Evolutionary conservation across 2,888 invertebrate genomes (phyloP).

Genomic region (Frankliniella fusca): DNA sequence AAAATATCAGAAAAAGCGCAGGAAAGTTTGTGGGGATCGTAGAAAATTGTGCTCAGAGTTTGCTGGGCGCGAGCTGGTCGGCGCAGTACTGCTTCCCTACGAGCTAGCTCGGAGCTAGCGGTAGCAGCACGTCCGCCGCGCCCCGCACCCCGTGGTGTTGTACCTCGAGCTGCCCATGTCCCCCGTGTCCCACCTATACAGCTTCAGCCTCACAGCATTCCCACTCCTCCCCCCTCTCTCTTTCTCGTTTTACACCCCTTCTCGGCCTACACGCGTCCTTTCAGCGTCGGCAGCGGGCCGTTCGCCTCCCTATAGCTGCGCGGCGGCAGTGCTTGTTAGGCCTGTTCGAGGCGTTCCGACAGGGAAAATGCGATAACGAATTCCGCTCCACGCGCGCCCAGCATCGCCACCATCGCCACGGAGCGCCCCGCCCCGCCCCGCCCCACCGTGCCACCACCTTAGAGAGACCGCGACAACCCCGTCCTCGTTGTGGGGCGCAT

Average conservation of each 20-base stretch:
- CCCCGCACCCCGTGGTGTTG: background rate
- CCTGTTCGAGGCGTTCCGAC: background rate
- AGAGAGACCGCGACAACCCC: too few species aligned
- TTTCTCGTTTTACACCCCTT: background rate
- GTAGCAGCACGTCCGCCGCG: background rate
- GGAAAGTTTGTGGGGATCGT: too few species aligned
- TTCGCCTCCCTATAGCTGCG: background rate
- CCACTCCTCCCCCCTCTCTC: background rate
- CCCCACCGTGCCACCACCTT: background rate
- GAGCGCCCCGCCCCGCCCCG: background rate
- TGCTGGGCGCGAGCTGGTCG: too few species aligned
- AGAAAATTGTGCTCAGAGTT: too few species aligned
- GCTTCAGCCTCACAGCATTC: background rate
- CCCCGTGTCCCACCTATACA: background rate
- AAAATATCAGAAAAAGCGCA: too few species aligned
- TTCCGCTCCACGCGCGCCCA: conserved; percentile 7
- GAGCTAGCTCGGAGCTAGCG: too few species aligned
- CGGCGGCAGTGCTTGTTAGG: conserved; percentile 8
- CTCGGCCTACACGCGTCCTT: background rate
- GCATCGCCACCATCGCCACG: background rate
- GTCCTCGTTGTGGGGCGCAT: too few species aligned
- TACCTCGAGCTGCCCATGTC: background rate
- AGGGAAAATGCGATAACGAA: conserved; percentile 23
- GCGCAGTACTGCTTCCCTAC: too few species aligned
- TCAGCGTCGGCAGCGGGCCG: background rate